Evolutionary conservation across 2,113 vertebrate genomes (phyloP).

Genomic region (Centropus unirufus): DNA sequence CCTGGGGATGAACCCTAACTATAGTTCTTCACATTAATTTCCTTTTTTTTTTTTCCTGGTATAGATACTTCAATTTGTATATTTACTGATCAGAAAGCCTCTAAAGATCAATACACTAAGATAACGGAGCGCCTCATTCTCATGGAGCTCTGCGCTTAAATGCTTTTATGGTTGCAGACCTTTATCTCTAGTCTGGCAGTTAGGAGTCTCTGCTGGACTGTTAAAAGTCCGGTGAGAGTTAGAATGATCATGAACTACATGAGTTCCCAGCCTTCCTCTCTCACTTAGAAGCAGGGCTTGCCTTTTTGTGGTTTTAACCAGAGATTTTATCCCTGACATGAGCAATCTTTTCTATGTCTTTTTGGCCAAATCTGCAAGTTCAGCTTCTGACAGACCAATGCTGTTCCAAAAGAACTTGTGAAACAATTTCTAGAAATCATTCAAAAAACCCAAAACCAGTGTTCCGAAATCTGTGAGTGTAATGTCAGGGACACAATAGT

Average conservation of each 20-base stretch:
- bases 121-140: neutral
- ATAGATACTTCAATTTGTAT: neutral
- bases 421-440: constrained; percentile 33
- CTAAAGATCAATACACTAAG: neutral
- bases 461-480: neutral
- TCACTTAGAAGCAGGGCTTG: neutral
- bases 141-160: neutral
- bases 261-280: constrained; percentile 41
- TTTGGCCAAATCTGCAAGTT: constrained; percentile 35
- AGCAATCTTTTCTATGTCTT: neutral
- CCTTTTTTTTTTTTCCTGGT: neutral
- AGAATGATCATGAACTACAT: constrained; percentile 8
- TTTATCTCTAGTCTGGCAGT: neutral
- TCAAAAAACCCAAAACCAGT: neutral
- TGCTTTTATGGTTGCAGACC: neutral
- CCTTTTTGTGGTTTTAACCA: constrained; percentile 48
- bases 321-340: constrained; percentile 39
- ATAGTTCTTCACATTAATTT: neutral
- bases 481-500: neutral
- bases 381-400: constrained; percentile 7
- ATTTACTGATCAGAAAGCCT: neutral
- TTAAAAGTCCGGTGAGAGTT: neutral
- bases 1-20: neutral
- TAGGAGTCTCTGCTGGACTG: neutral
- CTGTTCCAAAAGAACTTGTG: constrained; percentile 38